Evolutionary conservation across 2,797 vertebrate genomes (phyloP).

Genomic region (Hozukius guyotensis): DNA sequence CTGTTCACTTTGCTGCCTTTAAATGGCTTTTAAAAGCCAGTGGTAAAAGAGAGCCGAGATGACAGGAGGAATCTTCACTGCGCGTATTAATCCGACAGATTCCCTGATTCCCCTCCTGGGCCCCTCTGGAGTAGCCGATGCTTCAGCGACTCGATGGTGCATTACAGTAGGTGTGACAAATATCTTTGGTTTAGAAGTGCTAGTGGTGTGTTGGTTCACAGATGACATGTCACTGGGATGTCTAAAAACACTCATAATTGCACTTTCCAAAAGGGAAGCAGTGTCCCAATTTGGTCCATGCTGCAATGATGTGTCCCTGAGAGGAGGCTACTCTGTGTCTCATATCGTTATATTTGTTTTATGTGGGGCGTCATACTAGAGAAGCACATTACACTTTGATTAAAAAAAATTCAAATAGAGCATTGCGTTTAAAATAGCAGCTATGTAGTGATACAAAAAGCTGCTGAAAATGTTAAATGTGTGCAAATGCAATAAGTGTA

Average conservation of each 20-base stretch:
- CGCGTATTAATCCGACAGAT: constrained; percentile 83
- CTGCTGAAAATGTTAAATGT: constrained; percentile 11
- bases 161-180: constrained; percentile 83
- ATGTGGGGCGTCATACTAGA: constrained; percentile 11
- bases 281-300: constrained; percentile 57
- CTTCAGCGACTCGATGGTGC: constrained; percentile 68
- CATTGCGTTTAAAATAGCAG: constrained; percentile 6
- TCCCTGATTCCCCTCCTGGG: constrained; percentile 82
- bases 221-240: constrained; percentile 70
- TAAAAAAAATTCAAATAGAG: constrained; percentile 11
- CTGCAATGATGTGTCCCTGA: constrained; percentile 43
- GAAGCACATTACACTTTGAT: constrained; percentile 34
- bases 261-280: constrained; percentile 64
- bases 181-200: constrained; percentile 75
- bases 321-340: constrained; percentile 45
- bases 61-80: constrained; percentile 73
- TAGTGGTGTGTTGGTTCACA: constrained; percentile 70
- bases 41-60: constrained; percentile 69
- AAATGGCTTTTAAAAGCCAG: constrained; percentile 77
- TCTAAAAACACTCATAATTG: constrained; percentile 75
- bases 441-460: constrained; percentile 4
- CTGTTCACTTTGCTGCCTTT: constrained; percentile 66
- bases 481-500: background rate
- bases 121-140: constrained; percentile 66
- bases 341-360: constrained; percentile 40